These are phyloP conservation scores for Tethea ocularis DNA, from an alignment of 2,888 invertebrate species.

Conservation along the genomic window DNA sequence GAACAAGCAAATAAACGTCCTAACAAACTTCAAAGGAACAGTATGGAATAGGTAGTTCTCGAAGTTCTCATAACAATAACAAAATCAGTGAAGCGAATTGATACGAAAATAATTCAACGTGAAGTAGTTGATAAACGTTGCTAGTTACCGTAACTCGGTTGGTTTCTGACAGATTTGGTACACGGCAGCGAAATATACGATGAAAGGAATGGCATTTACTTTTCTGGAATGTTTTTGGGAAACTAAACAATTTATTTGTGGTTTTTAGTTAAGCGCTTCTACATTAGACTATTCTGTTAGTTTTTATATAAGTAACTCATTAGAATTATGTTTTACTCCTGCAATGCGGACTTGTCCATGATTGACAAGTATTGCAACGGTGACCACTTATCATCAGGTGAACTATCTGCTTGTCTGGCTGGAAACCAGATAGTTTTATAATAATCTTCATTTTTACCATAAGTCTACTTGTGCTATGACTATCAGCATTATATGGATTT, in stretches of 20 bases:
- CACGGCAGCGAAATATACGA: slow-evolving; percentile 1
- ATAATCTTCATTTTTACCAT: too few species aligned
- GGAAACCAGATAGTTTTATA: too few species aligned
- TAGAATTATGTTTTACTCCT: too few species aligned
- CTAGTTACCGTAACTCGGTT: not conserved
- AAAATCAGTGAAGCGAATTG: slow-evolving; percentile 33
- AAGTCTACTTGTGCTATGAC: too few species aligned
- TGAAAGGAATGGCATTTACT: not conserved
- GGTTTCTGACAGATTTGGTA: slow-evolving; percentile 9
- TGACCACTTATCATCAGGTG: too few species aligned
- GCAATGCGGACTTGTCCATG: too few species aligned
- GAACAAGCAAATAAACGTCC: slow-evolving; percentile 10
- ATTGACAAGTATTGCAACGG: too few species aligned
- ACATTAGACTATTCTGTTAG: too few species aligned
- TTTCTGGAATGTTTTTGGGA: not conserved
- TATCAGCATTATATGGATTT: too few species aligned
- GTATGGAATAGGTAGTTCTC: slow-evolving; percentile 33
- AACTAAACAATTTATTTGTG: not conserved
- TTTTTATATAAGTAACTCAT: too few species aligned
- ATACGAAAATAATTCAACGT: slow-evolving; percentile 31
- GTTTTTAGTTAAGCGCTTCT: not conserved
- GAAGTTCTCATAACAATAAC: slow-evolving; percentile 39
- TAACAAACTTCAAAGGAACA: slow-evolving; percentile 33
- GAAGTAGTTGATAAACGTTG: not conserved
- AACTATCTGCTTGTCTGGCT: too few species aligned